Conservation (phyloP, 2,113 vertebrate genomes). For the Seriola aureovittata region DNA sequence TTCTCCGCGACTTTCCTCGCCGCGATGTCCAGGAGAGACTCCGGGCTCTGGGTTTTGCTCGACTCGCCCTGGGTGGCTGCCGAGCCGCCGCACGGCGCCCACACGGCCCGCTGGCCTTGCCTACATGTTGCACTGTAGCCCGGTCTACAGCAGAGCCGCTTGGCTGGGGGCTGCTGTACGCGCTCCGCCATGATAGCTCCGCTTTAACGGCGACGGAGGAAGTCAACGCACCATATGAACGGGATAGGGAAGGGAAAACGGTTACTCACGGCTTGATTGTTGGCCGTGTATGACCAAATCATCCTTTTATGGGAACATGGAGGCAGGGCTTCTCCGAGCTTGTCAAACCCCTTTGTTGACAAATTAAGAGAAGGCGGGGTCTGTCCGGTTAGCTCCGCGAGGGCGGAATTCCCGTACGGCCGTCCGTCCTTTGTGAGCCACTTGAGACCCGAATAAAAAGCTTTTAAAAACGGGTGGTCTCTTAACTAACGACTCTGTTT, state of each 20-base stretch:
- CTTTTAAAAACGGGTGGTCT: not conserved
- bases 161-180: slow-evolving; percentile 94
- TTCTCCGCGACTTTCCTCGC: slow-evolving; percentile 95
- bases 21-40: slow-evolving; percentile 94
- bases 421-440: slow-evolving; percentile 59
- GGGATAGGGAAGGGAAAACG: slow-evolving; percentile 75
- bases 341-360: slow-evolving; percentile 83
- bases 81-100: slow-evolving; percentile 85
- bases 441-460: not conserved
- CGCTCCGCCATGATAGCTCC: slow-evolving; percentile 99
- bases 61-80: slow-evolving; percentile 79
- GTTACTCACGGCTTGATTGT: slow-evolving; percentile 79
- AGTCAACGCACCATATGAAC: slow-evolving; percentile 94
- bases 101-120: slow-evolving; percentile 86
- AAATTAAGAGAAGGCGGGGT: slow-evolving; percentile 77
- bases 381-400: slow-evolving; percentile 54
- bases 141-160: slow-evolving; percentile 96
- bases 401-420: slow-evolving; percentile 65
- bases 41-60: slow-evolving; percentile 91
- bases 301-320: slow-evolving; percentile 86
- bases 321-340: slow-evolving; percentile 71
- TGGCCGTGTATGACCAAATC: slow-evolving; percentile 82
- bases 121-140: slow-evolving; percentile 86
- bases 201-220: slow-evolving; percentile 93
- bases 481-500: not conserved